Conservation (phyloP, 2,888 invertebrate genomes). For the Schizotus pectinicornis region DNA sequence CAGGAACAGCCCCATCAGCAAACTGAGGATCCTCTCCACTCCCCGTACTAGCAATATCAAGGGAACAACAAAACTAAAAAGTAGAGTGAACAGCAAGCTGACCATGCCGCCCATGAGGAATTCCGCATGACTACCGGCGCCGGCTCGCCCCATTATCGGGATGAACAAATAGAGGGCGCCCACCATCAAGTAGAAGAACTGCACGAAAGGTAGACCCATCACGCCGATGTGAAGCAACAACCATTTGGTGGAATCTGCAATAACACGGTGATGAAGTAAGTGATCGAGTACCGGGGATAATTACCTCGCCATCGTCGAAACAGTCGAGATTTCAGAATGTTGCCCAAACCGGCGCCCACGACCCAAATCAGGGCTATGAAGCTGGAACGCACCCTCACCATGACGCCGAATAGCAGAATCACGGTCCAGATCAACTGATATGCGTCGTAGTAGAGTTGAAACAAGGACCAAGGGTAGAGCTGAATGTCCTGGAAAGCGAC, state of each 20-base stretch:
- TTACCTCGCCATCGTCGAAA: slow-evolving; percentile 63
- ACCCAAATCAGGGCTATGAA: slow-evolving; percentile 72
- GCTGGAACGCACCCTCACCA: slow-evolving; percentile 69
- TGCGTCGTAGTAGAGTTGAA: slow-evolving; percentile 65
- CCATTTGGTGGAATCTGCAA: slow-evolving; percentile 63
- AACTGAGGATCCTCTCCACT: slow-evolving; percentile 61
- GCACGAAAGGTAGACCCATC: slow-evolving; percentile 68
- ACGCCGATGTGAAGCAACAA: slow-evolving; percentile 62
- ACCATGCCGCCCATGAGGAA: slow-evolving; percentile 65
- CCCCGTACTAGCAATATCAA: slow-evolving; percentile 59
- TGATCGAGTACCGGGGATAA: neutral
- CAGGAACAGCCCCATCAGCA: slow-evolving; percentile 62
- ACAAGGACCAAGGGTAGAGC: slow-evolving; percentile 62
- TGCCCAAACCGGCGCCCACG: slow-evolving; percentile 64
- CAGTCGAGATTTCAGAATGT: slow-evolving; percentile 61
- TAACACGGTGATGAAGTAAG: slow-evolving; percentile 17
- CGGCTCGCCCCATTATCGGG: slow-evolving; percentile 82
- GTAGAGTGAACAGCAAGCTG: slow-evolving; percentile 56
- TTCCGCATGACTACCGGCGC: slow-evolving; percentile 74
- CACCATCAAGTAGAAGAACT: slow-evolving; percentile 73
- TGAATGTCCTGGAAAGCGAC: slow-evolving; percentile 52
- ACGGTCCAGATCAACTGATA: slow-evolving; percentile 65
- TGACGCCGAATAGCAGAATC: slow-evolving; percentile 62
- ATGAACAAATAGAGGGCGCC: slow-evolving; percentile 76
- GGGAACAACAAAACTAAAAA: slow-evolving; percentile 60